Percentiles rank a stretch among this genome's conserved stretches.
phyloP scores from a whole-genome alignment of 2,888 invertebrate genomes.

The Laothoe populi region DNA sequence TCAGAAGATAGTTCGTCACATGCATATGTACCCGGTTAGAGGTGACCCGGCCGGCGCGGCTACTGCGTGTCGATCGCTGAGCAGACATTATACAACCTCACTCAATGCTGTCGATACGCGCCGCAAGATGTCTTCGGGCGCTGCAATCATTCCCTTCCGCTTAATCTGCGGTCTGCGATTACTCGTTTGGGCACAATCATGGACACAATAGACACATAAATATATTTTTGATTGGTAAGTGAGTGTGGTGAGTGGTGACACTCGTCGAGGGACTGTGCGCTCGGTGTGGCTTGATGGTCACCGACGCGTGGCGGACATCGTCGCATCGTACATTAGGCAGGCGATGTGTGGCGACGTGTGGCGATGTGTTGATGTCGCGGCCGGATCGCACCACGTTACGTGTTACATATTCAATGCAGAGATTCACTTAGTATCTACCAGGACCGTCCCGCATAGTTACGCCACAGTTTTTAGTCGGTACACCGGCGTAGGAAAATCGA shows the following conservation, averaged over 20 bases:
- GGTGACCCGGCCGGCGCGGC: not conserved
- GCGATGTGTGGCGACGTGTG: too few relatives aligned
- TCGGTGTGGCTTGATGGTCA: not conserved
- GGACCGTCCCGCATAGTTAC: too few relatives aligned
- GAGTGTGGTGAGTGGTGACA: not conserved
- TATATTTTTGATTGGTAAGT: not conserved
- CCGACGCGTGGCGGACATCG: not conserved
- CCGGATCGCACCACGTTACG: too few relatives aligned
- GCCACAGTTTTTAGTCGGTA: too few relatives aligned
- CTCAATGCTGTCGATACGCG: not conserved
- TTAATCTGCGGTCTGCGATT: not conserved
- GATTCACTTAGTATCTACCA: too few relatives aligned
- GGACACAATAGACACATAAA: not conserved
- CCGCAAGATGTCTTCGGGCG: conserved; percentile 1
- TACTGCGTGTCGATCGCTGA: not conserved
- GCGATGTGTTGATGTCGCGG: too few relatives aligned
- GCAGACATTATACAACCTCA: not conserved
- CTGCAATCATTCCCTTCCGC: conserved; percentile 10
- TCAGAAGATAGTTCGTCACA: too few relatives aligned
- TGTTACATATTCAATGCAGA: too few relatives aligned
- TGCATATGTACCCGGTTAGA: too few relatives aligned
- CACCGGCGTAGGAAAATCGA: too few relatives aligned
- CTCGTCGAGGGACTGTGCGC: not conserved
- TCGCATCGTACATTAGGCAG: too few relatives aligned
- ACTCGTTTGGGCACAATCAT: conserved; percentile 10